Evolutionary conservation across 2,113 vertebrate genomes (phyloP).

Genomic region (Sialia sialis): DNA sequence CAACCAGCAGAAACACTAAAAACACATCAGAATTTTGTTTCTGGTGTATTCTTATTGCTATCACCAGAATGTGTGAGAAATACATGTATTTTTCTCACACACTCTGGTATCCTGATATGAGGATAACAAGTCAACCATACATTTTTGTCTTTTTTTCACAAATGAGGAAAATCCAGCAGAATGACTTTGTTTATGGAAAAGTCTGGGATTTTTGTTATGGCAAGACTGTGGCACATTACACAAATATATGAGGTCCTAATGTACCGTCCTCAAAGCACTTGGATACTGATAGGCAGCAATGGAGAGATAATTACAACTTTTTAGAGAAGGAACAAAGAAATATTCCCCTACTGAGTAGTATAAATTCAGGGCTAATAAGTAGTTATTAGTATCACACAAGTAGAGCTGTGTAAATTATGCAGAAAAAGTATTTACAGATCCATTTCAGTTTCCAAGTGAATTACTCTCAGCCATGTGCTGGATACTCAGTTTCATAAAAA

Average conservation of each 20-base stretch:
- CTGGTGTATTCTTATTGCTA: background rate
- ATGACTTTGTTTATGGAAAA: background rate
- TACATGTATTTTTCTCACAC: background rate
- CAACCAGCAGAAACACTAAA: background rate
- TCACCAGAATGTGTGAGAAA: background rate
- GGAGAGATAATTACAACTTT: background rate
- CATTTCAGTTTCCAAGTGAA: conserved; percentile 9
- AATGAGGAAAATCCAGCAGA: background rate
- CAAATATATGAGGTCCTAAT: background rate
- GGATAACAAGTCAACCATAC: background rate
- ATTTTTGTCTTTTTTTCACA: background rate
- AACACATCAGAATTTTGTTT: background rate
- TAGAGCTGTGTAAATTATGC: conserved; percentile 5
- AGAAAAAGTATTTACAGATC: conserved; percentile 23
- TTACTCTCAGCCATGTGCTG: background rate
- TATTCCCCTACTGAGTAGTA: background rate
- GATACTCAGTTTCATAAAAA: conserved; percentile 32
- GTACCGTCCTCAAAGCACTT: background rate
- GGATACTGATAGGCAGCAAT: background rate
- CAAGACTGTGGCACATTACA: background rate
- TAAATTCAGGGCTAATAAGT: conserved; percentile 10
- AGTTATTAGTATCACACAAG: background rate
- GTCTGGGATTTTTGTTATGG: background rate
- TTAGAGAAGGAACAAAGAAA: background rate
- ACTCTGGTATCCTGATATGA: background rate